Percentiles rank a stretch among this genome's conserved stretches.
Evolutionary conservation across 2,797 vertebrate genomes (phyloP).

Genomic region (Cyclura pinguis): DNA sequence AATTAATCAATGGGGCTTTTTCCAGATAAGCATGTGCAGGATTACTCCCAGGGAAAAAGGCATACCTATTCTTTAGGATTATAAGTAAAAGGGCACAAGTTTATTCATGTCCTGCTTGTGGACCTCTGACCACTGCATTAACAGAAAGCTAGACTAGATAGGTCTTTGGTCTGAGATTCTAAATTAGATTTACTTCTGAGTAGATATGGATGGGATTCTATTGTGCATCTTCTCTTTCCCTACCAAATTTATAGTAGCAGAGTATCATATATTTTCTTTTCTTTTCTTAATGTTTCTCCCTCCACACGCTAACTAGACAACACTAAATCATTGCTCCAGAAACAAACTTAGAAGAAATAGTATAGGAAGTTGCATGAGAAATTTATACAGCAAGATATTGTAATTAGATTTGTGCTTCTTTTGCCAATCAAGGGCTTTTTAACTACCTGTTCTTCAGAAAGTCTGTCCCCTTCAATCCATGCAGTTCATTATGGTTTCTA

Average conservation of each 20-base stretch:
- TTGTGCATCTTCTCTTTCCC: too few species aligned
- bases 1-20: not conserved
- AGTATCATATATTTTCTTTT: not conserved
- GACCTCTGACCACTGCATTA: not conserved
- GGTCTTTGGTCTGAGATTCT: not conserved
- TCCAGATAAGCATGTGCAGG: not conserved
- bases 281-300: not conserved
- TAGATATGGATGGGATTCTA: not conserved
- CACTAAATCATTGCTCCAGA: slow-evolving; percentile 4
- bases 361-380: not conserved
- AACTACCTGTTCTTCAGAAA: slow-evolving; percentile 38
- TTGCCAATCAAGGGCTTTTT: slow-evolving; percentile 24
- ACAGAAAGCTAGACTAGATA: not conserved
- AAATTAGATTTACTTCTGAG: not conserved
- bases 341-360: not conserved
- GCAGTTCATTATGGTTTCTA: slow-evolving; percentile 22
- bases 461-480: not conserved
- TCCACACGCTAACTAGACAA: slow-evolving; percentile 10
- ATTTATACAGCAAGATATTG: not conserved
- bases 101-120: not conserved
- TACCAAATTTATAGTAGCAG: too few species aligned
- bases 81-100: not conserved
- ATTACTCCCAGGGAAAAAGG: not conserved
- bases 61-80: not conserved
- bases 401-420: not conserved